Conservation (phyloP, 35 echinoderm and acorn worm genomes). For the Hemicentrotus pulcherrimus region DNA sequence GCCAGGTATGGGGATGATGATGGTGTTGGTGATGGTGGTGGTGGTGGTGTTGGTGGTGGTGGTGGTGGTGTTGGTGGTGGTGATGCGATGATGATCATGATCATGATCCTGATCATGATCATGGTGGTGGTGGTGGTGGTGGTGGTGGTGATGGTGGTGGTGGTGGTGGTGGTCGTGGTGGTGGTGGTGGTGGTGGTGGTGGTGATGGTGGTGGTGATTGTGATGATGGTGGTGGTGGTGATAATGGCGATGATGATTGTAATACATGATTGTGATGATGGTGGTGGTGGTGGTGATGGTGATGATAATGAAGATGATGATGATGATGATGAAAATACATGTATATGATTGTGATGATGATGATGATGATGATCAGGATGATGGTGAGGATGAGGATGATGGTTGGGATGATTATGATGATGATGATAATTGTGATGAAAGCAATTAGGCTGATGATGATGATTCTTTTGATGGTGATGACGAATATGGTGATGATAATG, state of each 20-base stretch:
- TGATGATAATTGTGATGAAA: neutral
- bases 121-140: neutral
- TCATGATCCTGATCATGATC: neutral
- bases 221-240: neutral
- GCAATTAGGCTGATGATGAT: neutral
- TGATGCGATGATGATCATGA: neutral
- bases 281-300: neutral
- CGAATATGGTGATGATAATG: no score
- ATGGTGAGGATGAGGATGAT: neutral
- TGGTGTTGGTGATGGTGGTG: neutral
- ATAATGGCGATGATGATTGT: neutral
- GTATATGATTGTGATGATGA: neutral
- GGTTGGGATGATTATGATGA: neutral
- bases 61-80: neutral
- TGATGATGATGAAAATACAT: neutral
- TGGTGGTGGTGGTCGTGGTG: neutral
- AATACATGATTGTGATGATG: neutral
- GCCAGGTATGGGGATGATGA: slow-evolving; percentile 65
- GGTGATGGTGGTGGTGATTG: neutral
- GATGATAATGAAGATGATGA: neutral
- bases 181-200: neutral
- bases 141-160: neutral
- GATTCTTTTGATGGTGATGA: no score
- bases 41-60: neutral
- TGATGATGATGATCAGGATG: neutral